These are phyloP conservation scores for Schrankia costaestrigalis DNA, from an alignment of 2,888 invertebrate genomes.

Conservation along the genomic window DNA sequence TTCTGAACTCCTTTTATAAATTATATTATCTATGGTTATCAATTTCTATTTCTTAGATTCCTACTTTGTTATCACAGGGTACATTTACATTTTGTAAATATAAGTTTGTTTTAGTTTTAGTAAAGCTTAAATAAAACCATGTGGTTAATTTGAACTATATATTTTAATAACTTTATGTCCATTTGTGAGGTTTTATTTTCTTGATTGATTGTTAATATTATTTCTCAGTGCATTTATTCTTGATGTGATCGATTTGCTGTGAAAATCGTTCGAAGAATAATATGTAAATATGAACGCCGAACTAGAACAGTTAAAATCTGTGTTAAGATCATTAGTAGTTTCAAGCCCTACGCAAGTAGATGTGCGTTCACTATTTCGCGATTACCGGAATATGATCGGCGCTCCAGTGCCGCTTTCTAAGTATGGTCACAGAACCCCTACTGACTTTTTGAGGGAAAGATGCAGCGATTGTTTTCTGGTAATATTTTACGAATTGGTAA, in stretches of 20 bases:
- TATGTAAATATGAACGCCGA: constrained; percentile 55
- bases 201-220: no score
- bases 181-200: no score
- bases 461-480: constrained; percentile 65
- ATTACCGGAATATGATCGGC: constrained; percentile 62
- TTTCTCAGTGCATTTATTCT: no score
- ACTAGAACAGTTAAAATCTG: constrained; percentile 50
- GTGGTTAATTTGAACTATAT: no score
- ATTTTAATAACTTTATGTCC: no score
- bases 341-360: constrained; percentile 62
- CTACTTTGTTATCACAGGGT: no score
- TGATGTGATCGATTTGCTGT: not conserved
- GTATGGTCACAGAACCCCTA: constrained; percentile 53
- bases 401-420: constrained; percentile 44
- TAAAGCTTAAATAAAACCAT: no score
- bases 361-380: constrained; percentile 49
- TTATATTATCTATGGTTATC: no score
- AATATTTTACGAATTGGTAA: constrained; percentile 17
- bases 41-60: no score
- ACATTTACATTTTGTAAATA: no score
- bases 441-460: constrained; percentile 55
- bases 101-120: no score
- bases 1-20: no score
- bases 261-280: not conserved
- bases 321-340: constrained; percentile 63